Base-by-base conservation (phyloP, 2,113 vertebrate species). In the Porphyrio hochstetteri region DNA sequence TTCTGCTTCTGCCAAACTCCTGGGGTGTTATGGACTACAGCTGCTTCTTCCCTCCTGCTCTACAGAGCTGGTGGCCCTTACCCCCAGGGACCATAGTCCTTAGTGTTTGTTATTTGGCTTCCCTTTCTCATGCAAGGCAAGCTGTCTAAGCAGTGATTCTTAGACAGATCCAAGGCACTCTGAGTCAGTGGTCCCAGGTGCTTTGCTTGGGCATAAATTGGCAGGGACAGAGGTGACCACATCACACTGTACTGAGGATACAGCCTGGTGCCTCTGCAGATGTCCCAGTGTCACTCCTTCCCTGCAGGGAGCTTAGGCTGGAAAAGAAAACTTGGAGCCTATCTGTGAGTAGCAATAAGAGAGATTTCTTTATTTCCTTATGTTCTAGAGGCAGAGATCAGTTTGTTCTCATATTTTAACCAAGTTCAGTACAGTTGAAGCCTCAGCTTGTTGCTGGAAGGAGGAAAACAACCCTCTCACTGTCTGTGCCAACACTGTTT, bases 161-260 rank as follows among this genome's bases (percentile, higher is more conserved):
- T 40, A 44, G 79, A 44, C 46, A 27, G 35, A 77, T 15, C 27
- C 33, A 67, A 36, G 8, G n/a, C 20, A 4, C 36, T 46, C 48
- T 24, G 57, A 15, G 69, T 16, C 23, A 16, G 18, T 24, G 48
- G 8, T 28, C 38, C 75, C 5, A 17, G 16, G 9, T 28, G 13
- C 68, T 52, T 74, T 2, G 5, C 48, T 50, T 13, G 67, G 21
- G 46, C 4, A 1, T n/a, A 12, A 38, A 4, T 11, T 16, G 36
- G 40, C 36, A 52, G 69, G 59, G 48, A 20, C 6, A 2, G 42
- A 31, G 50, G 10, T 2, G 17, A n/a, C n/a, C 13, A 17, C 9
- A 0, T 55, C 13, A 15, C 9, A 0, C 50, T 3, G 0, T 25
- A 11, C 56, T 2, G 16, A 40, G 44, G 71, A 28, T 6, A 1